These are phyloP conservation scores for Marmota monax DNA, from an alignment of 2,113 vertebrate species.

Conservation along the genomic window DNA sequence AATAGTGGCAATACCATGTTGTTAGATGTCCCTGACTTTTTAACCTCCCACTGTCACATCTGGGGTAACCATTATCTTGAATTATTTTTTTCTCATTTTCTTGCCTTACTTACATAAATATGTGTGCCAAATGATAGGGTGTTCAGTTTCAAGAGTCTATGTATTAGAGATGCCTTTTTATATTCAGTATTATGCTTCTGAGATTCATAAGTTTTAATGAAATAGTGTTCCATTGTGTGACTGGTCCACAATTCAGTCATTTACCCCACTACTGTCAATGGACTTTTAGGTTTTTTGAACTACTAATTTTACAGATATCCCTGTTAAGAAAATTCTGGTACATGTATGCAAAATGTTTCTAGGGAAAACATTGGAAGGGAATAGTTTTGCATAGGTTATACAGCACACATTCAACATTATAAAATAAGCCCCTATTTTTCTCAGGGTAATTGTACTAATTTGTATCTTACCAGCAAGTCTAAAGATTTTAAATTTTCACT, in stretches of 20 bases:
- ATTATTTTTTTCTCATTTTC: background rate
- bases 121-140: background rate
- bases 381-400: background rate
- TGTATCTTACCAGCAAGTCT: background rate
- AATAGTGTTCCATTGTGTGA: background rate
- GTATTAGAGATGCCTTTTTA: background rate
- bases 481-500: background rate
- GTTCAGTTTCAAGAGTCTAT: background rate
- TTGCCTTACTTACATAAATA: background rate
- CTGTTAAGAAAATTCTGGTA: background rate
- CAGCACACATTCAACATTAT: background rate
- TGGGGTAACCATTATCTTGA: background rate
- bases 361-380: background rate
- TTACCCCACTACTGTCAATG: background rate
- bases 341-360: background rate
- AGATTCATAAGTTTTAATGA: background rate
- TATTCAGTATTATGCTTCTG: background rate
- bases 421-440: background rate
- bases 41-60: background rate
- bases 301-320: background rate
- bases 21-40: background rate
- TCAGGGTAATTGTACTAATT: background rate
- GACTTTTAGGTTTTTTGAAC: background rate
- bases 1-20: background rate
- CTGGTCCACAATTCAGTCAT: background rate